phyloP scores from a whole-genome alignment of 2,797 vertebrate genomes.

The Rhinichthys osculus region DNA sequence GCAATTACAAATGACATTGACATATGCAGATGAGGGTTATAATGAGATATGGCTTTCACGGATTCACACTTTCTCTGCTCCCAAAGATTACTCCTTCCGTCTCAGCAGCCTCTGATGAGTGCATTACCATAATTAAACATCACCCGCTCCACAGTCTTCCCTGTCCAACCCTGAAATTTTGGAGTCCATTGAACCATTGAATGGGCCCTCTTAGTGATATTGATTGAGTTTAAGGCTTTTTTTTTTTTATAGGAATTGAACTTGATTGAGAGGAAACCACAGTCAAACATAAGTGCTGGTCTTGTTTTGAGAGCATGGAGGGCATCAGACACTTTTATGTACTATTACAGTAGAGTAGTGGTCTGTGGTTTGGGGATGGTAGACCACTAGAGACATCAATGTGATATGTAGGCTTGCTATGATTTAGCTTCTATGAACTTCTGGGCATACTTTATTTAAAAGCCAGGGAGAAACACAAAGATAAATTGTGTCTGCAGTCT shows the following conservation, averaged over 20 bases:
- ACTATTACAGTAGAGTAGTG: conserved; percentile 47
- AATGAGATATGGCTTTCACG: conserved; percentile 74
- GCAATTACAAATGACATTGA: conserved; percentile 70
- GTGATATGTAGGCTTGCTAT: not conserved
- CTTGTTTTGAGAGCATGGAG: not conserved
- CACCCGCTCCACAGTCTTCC: conserved; percentile 67
- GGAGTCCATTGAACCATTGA: conserved; percentile 51
- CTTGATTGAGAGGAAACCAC: conserved; percentile 15
- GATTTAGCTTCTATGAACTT: not conserved
- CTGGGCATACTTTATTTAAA: not conserved
- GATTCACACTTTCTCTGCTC: conserved; percentile 67
- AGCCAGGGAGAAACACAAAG: not conserved
- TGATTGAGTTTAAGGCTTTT: conserved; percentile 62
- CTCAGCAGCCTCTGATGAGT: conserved; percentile 77
- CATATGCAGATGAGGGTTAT: conserved; percentile 61
- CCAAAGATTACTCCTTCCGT: conserved; percentile 70
- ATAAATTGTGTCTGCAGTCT: not conserved
- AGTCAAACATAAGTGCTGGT: conserved; percentile 40
- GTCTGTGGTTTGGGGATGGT: conserved; percentile 58
- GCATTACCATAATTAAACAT: conserved; percentile 80
- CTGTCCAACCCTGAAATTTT: conserved; percentile 65
- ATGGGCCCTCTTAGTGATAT: conserved; percentile 67
- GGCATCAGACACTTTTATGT: conserved; percentile 36
- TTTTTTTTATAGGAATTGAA: not conserved
- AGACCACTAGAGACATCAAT: conserved; percentile 1